Base-by-base conservation (phyloP, 2,888 invertebrate genomes). In the Azorinus chamasolen region DNA sequence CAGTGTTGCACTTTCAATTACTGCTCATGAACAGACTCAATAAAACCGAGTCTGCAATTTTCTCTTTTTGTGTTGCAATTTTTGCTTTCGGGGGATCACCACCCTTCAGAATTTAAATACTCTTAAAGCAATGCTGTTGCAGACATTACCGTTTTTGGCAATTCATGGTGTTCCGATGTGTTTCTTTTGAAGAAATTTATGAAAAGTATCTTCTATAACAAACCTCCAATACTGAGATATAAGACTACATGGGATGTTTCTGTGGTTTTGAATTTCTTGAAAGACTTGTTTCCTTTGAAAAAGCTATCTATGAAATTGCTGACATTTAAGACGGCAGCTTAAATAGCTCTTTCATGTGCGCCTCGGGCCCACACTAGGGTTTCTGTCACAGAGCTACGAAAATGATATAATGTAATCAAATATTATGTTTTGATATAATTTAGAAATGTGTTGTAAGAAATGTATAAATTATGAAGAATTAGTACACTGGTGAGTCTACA, bases 281-380 rank as follows among this genome's bases (percentile, higher is more conserved):
- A 14, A 20, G 18, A 54, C 8, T 45, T 72, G 22, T 58, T 25
- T 41, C 72, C 72, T 5, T 39, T 63, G n/a, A 6, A 27, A 12
- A 45, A 8, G 6, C 39, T 72, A 18, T 46, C 64, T 22, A 32
- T 77, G 27, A 77, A 72, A 54, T 16, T 65, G 22, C 25, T 79
- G 5, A 79, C 79, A 12, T 70, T 70, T n/a, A 79, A 79, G 41
- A 27, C 50, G n/a, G 51, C 46, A 2, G 68, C 69, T 18, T 48
- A 69, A 14, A 32, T 74, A 4, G 66, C 74, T 4, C 24, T 74
- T 8, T 41, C 58, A 0, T 41, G 50, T 18, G 70, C 76, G 0
- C 61, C 76, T 5, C 53, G 76, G 22, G 70, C 70, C 16, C 76
- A 70, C 45, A 68, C 76, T 50, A 46, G 65, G 5, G 51, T n/a